Evolutionary conservation across 2,888 invertebrate species (phyloP), one percentile per base, ranked within the genome.

Genomic region (Erynnis tages): DNA sequence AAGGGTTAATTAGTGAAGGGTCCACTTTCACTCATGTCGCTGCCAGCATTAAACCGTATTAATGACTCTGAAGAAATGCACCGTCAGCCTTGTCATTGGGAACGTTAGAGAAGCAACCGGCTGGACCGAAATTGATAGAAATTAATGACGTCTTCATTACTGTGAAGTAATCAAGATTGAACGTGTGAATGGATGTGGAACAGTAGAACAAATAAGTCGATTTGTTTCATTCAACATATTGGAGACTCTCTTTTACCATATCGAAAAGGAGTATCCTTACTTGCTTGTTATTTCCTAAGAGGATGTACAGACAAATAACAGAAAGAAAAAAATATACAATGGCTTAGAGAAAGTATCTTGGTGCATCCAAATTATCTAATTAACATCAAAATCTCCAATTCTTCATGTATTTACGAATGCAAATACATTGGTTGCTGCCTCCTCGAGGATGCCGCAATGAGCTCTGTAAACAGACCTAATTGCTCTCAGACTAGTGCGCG

Each of bases 401-500:
- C n/a, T n/a, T n/a, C n/a, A n/a, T n/a, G n/a, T n/a, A n/a, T n/a
- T n/a, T n/a, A n/a, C n/a, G n/a, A n/a, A n/a, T n/a, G n/a, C n/a
- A n/a, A n/a, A n/a, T n/a, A 8, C 5, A 8, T 32, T 45, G 14
- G 45, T n/a, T 25, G 13, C 35, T n/a, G 27, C 25, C 23, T 45
- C 46, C 17, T 11, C 13, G 6, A 17, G 23, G 34, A 32, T 23
- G 32, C 16, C 27, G n/a, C 17, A 25, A 46, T 35, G 46, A 46
- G 35, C 35, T 25, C 35, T 46, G 35, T 35, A 46, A 46, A 46
- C 25, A 46, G 35, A 46, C 11, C 46, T 46, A 46, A 46, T 46
- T 46, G 46, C 35, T 46, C 25, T 25, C 17, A 46, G 21, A 16
- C 34, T 46, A 27, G 14, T 34, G n/a, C 17, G 27, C 25, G 46